Evolutionary conservation across 2,113 vertebrate genomes (phyloP).

Genomic region (Ammodytes dubius): DNA sequence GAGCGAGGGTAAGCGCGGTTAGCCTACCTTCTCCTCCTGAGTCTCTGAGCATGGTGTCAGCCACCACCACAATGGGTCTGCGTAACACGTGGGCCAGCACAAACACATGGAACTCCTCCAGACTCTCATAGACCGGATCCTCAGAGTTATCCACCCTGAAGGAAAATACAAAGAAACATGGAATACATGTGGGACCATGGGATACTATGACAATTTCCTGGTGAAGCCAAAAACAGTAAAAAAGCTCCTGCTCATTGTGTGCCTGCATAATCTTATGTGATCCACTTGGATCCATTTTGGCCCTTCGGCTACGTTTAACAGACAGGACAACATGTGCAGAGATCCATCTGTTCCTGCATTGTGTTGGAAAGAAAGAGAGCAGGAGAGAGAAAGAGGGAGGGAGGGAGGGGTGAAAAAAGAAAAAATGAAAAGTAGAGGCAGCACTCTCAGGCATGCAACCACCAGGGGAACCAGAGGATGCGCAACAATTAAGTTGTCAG

Average conservation of each 20-base stretch:
- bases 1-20: not conserved
- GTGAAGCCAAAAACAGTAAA: conserved; percentile 17
- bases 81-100: conserved; percentile 96
- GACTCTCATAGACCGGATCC: conserved; percentile 97
- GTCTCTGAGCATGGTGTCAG: conserved; percentile 97
- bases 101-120: conserved; percentile 99
- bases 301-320: conserved; percentile 12
- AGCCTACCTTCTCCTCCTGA: conserved; percentile 95
- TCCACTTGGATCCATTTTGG: conserved; percentile 26
- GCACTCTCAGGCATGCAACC: conserved; percentile 61
- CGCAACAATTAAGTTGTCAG: conserved; percentile 77
- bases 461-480: conserved; percentile 67
- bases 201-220: conserved; percentile 39
- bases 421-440: conserved; percentile 44
- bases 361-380: conserved; percentile 26
- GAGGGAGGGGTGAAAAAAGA: not conserved
- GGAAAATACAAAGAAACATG: conserved; percentile 12
- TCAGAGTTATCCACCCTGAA: conserved; percentile 94
- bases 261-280: conserved; percentile 20
- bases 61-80: conserved; percentile 96
- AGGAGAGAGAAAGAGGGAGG: conserved; percentile 15
- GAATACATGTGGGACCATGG: conserved; percentile 8
- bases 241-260: conserved; percentile 15
- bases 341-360: conserved; percentile 27
- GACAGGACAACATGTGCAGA: not conserved